phyloP scores from a whole-genome alignment of 2,888 invertebrate genomes.

The Ophonus ardosiacus region DNA sequence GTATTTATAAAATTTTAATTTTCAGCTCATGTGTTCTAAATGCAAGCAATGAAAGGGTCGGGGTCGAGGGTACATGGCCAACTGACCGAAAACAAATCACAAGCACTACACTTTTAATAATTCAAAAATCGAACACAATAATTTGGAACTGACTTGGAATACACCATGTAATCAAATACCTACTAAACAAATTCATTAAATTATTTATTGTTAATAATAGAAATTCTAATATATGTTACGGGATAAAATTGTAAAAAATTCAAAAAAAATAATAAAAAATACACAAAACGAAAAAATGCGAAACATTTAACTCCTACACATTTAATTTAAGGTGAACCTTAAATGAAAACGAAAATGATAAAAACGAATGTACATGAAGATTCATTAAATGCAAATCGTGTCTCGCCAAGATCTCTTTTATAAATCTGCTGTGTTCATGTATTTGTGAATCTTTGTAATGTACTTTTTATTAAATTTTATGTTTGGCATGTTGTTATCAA shows the following conservation, averaged over 20 bases:
- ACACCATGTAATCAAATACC: constrained; percentile 15
- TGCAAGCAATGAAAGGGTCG: constrained; percentile 9
- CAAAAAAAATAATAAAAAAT: constrained; percentile 42
- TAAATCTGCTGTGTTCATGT: constrained; percentile 63
- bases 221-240: constrained; percentile 52
- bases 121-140: constrained; percentile 42
- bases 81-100: constrained; percentile 51
- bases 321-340: constrained; percentile 46
- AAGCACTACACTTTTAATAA: constrained; percentile 50
- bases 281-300: constrained; percentile 41
- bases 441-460: constrained; percentile 61
- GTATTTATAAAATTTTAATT: constrained; percentile 36
- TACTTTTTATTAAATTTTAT: constrained; percentile 57
- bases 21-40: constrained; percentile 62
- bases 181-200: constrained; percentile 39
- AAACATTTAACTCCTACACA: constrained; percentile 54
- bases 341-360: constrained; percentile 53
- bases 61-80: constrained; percentile 39
- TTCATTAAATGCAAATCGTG: constrained; percentile 60
- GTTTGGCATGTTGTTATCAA: constrained; percentile 63
- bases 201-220: constrained; percentile 55
- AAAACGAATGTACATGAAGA: constrained; percentile 52
- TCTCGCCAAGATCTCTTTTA: constrained; percentile 61
- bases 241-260: constrained; percentile 49
- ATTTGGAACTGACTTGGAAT: constrained; percentile 18